A percentile compares a stretch with the other conserved stretches of the same genome.
These are phyloP conservation scores for Phyllostomus hastatus DNA, from an alignment of 2,113 vertebrate genomes.

Conservation along the genomic window DNA sequence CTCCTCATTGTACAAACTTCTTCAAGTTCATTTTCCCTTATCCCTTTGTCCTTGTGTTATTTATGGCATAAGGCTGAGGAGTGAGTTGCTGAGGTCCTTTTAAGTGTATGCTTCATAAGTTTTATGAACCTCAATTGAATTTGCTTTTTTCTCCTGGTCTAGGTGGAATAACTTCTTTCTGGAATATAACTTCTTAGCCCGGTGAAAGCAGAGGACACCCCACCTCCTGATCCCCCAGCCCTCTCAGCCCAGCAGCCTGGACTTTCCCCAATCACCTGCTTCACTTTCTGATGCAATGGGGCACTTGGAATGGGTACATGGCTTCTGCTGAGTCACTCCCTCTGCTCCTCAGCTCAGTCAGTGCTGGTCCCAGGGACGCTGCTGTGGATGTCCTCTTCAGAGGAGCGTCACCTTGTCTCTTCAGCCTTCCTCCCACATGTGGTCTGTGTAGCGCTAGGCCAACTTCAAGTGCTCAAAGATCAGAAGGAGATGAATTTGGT, in stretches of 20 bases:
- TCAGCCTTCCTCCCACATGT: neutral
- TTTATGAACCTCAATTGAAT: conserved; percentile 57
- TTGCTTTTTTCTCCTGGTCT: conserved; percentile 25
- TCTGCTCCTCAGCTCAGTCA: neutral
- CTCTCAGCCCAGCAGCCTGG: neutral
- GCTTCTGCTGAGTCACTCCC: neutral
- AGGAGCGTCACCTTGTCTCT: neutral
- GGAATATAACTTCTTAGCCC: neutral
- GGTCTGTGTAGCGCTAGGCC: neutral
- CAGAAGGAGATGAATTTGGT: neutral
- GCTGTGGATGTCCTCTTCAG: neutral
- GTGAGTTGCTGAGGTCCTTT: neutral
- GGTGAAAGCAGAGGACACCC: neutral
- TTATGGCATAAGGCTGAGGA: conserved; percentile 22
- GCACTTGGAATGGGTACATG: neutral
- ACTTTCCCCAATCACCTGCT: neutral
- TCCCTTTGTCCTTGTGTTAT: conserved; percentile 43
- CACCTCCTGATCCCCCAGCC: neutral
- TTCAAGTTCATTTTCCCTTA: neutral
- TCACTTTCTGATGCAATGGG: neutral
- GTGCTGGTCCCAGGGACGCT: no score
- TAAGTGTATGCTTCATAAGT: conserved; percentile 55
- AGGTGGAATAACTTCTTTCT: neutral
- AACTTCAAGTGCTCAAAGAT: neutral
- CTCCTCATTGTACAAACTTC: neutral